These are phyloP conservation scores for Campylorhamphus procurvoides DNA, from an alignment of 2,113 vertebrate genomes.

Conservation along the genomic window DNA sequence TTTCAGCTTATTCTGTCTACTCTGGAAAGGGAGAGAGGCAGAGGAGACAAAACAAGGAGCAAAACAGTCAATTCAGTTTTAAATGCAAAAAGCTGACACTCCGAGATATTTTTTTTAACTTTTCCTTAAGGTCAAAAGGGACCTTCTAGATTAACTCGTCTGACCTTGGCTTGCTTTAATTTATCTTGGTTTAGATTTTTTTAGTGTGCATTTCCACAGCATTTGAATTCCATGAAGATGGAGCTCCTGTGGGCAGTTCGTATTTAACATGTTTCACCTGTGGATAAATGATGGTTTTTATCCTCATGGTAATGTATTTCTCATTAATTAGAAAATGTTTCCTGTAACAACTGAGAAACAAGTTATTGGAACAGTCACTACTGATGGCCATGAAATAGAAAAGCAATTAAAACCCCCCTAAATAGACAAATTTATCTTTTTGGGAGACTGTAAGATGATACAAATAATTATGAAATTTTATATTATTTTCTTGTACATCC, in stretches of 20 bases:
- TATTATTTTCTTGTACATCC: background rate
- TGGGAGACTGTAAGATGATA: background rate
- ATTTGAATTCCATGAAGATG: background rate
- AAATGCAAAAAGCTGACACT: background rate
- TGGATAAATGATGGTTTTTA: background rate
- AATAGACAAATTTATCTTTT: background rate
- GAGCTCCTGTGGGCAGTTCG: background rate
- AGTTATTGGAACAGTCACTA: background rate
- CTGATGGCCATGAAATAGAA: background rate
- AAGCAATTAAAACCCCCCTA: background rate
- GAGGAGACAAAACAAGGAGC: background rate
- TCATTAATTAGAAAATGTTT: background rate
- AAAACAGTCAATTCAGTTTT: background rate
- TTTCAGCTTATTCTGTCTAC: background rate
- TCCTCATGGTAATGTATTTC: background rate
- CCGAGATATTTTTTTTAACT: background rate
- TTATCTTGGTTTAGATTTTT: background rate
- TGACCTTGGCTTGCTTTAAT: background rate
- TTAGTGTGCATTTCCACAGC: background rate
- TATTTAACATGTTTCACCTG: background rate
- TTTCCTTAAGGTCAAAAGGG: background rate
- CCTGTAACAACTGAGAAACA: background rate
- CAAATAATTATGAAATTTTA: background rate
- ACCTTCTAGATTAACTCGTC: background rate
- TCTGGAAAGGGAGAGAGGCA: background rate